Percentiles rank a stretch among this genome's conserved stretches.
Conservation (phyloP, 2,888 invertebrate genomes). For the Minunthozetes semirufus region DNA sequence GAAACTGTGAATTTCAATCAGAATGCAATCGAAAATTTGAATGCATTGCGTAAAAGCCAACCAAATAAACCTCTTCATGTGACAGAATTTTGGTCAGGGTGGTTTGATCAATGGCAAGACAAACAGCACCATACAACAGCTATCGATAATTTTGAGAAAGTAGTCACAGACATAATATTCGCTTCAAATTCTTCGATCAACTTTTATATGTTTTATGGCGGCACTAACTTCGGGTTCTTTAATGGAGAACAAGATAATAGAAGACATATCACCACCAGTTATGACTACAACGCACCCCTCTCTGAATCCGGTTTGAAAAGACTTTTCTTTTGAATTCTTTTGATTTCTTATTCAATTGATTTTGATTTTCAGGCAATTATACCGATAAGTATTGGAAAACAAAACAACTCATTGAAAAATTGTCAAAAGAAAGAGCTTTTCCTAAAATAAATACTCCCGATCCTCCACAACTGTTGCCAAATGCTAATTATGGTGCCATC, state of each 20-base stretch:
- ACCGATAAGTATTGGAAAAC: slow-evolving; percentile 48
- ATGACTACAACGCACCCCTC: slow-evolving; percentile 50
- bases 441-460: slow-evolving; percentile 7
- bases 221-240: background rate
- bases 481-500: background rate
- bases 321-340: too few species aligned
- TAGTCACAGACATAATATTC: background rate
- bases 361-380: slow-evolving; percentile 49
- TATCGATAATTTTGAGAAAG: slow-evolving; percentile 23
- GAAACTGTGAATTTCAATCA: slow-evolving; percentile 36
- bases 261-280: background rate
- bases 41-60: slow-evolving; percentile 43
- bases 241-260: too few species aligned
- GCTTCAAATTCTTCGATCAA: background rate
- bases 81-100: slow-evolving; percentile 58
- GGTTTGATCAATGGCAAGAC: slow-evolving; percentile 57
- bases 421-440: background rate
- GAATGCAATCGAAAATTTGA: slow-evolving; percentile 23
- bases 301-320: slow-evolving; percentile 48
- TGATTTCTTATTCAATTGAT: too few species aligned
- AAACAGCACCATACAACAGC: slow-evolving; percentile 39
- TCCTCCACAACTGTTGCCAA: background rate
- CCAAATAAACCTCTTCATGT: slow-evolving; percentile 55
- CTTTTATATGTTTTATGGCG: background rate
- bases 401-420: background rate